Base-by-base conservation (phyloP, 2,113 vertebrate genomes). In the Cyanocitta stelleri region DNA sequence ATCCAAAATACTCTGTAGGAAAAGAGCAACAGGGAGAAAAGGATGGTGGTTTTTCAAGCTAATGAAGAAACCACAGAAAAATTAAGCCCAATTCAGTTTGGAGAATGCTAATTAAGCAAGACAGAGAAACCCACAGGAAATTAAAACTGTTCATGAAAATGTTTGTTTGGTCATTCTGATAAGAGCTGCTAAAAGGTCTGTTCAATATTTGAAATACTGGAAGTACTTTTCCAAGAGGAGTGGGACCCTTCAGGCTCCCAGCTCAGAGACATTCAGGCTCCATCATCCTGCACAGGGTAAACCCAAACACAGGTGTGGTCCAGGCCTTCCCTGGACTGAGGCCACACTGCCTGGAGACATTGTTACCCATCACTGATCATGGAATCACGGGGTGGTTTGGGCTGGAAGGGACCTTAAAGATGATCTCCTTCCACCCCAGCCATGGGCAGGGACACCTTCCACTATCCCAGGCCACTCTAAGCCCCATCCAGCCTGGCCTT, bases 41-140 rank as follows among this genome's bases (percentile, higher is more conserved):
- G 33, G 29, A 85, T 10, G 11, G 37, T 44, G 46, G 62, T 73
- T 95, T 92, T 79, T 69, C 82, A 82, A 26, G 18, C 54, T 94
- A 91, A 87, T 30, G 17, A 90, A 87, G 67, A 87, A 93, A 29
- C 81, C 89, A 87, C 71, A 85, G 56, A 78, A 96, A 89, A 93
- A 78, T 63, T 64, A 88, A 80, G 55, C 51, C 66, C 10, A 81
- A 91, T 77, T 96, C 67, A 32, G 71, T 68, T 95, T 85, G 85
- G 76, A 85, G 66, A 85, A 79, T 87, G 35, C 23, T 85, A 91
- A 86, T 92, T 90, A 88, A 92, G 51, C 59, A 88, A 86, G 59
- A 74, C 6, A 1, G 54, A 78, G 48, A 88, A 93, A 86, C 55
- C 59, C 79, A 92, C 10, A 67, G 56, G 78, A 94, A 89, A 92